Evolutionary conservation across 2,797 vertebrate genomes (phyloP).

Genomic region (Falco biarmicus): DNA sequence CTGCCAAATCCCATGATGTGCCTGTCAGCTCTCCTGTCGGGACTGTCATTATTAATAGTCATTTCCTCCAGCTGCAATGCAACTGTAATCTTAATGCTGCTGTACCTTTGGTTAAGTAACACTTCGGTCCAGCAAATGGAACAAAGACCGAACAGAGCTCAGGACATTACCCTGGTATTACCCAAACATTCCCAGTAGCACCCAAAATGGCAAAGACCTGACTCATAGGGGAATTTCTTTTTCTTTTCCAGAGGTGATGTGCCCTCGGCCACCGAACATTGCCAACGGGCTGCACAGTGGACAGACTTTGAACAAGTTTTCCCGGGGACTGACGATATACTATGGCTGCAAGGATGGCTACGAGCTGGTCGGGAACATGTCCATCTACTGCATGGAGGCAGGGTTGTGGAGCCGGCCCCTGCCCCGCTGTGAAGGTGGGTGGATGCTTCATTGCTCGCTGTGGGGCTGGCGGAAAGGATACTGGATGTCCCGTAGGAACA

Average conservation of each 20-base stretch:
- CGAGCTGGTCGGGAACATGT: background rate
- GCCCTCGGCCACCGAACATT: constrained; percentile 3
- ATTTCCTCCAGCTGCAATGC: rapidly evolving
- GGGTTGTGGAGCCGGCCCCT: constrained; percentile 32
- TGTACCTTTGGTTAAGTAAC: background rate
- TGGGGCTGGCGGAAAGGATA: background rate
- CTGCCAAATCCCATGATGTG: background rate
- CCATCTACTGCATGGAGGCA: background rate
- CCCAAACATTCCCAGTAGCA: background rate
- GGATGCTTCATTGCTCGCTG: rapidly evolving
- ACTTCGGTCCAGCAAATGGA: background rate
- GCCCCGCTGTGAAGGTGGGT: constrained; percentile 59
- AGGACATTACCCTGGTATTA: rapidly evolving
- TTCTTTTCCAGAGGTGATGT: background rate
- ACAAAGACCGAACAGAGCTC: too few species aligned
- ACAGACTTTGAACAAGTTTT: background rate
- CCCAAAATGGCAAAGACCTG: background rate
- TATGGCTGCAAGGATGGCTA: constrained; percentile 60
- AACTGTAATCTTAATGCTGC: background rate
- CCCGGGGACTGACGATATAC: background rate
- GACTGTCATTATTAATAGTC: rapidly evolving
- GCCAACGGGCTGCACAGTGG: constrained; percentile 2
- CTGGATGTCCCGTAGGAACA: rapidly evolving
- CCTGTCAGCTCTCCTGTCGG: background rate
- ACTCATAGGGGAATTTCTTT: background rate